Conservation (phyloP, 2,113 vertebrate genomes). For the Pygoscelis antarcticus region DNA sequence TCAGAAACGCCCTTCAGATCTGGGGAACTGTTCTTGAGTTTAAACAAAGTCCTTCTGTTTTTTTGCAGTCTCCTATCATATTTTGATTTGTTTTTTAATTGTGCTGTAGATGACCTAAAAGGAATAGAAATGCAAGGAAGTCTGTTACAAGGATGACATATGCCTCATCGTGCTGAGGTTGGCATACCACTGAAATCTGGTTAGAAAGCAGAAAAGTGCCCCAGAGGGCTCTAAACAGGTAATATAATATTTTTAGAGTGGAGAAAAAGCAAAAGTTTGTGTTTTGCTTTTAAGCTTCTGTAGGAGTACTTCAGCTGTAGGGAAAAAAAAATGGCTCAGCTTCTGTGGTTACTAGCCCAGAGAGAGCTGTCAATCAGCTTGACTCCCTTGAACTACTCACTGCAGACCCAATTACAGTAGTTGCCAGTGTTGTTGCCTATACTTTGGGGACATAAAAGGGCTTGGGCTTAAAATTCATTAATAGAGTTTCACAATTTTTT, state of each 20-base stretch:
- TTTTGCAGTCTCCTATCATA: not conserved
- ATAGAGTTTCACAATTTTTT: not conserved
- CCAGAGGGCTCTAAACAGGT: not conserved
- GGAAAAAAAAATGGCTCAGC: not conserved
- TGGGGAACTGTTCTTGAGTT: not conserved
- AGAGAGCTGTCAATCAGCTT: not conserved
- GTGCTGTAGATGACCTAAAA: not conserved
- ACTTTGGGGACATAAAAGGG: not conserved
- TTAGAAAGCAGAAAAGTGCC: not conserved
- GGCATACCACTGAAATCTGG: not conserved
- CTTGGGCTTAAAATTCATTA: not conserved
- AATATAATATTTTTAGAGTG: not conserved
- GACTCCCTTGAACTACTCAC: not conserved
- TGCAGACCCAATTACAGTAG: not conserved
- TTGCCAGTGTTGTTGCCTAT: not conserved
- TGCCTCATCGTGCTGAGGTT: not conserved
- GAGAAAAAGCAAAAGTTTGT: not conserved
- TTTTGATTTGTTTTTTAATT: not conserved
- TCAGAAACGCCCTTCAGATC: not conserved
- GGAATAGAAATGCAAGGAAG: not conserved
- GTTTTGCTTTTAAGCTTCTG: not conserved
- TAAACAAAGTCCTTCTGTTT: not conserved
- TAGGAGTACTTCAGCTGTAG: not conserved
- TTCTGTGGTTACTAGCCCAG: not conserved
- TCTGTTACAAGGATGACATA: not conserved